Base-by-base conservation (phyloP, 2,888 invertebrate species). In the Cremastinae sp. region DNA sequence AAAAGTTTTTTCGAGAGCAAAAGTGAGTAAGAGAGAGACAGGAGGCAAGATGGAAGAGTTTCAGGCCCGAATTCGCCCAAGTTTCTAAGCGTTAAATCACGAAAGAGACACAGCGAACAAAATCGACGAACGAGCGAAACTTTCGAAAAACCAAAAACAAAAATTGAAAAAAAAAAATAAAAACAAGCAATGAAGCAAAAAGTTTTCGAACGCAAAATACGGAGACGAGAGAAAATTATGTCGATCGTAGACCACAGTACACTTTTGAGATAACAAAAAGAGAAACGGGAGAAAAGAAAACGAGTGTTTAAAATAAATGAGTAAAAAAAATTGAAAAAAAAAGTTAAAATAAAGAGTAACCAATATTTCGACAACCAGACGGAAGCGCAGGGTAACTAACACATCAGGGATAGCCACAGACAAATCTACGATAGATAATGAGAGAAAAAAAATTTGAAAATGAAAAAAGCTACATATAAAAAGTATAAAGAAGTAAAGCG, bases 331-430 rank as follows among this genome's bases (percentile, higher is more conserved):
- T 68, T 74, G 53, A 49, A 79, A 66, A 49, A 79, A 66, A 75
- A 73, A 68, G 69, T 58, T 79, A 76, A 82, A 79, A 83, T 28
- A 28, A 28, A 28, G 28, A 28, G 84, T 85, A 87, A 89, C 78
- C 86, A 89, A 88, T 89, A 89, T 88, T 89, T 89, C 88, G 88
- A 89, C 86, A 89, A 89, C 87, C 89, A 89, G 89, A 89, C 89
- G 89, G 89, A 89, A 89, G 89, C 89, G 89, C 89, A 89, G 89
- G 89, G 89, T 89, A 89, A 89, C 85, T 88, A 89, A 89, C 89
- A 88, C 89, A 89, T 89, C 89, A 89, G 89, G 89, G 89, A 89
- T 89, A 89, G 89, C 89, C 89, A 88, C 89, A 88, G 89, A 89
- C 89, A 89, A 89, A 89, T 89, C 89, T 89, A 89, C 86, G 89